Percentiles rank a stretch among this genome's conserved stretches.
Evolutionary conservation across 2,113 vertebrate species (phyloP).

Genomic region (Nothocercus nigrocapillus): DNA sequence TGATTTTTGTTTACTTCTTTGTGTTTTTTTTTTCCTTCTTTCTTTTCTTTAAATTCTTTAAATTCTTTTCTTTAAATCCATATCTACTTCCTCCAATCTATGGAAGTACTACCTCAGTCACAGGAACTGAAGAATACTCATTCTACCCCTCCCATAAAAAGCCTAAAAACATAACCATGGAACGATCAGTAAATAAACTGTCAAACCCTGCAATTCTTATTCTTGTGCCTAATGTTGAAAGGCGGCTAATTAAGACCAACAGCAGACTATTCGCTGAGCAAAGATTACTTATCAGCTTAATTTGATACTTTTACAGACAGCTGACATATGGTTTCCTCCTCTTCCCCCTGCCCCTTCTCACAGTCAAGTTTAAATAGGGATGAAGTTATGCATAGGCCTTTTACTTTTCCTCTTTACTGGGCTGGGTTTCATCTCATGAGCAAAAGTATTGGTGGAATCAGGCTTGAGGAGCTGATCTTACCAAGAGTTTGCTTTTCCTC

Average conservation of each 20-base stretch:
- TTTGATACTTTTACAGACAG: constrained; percentile 12
- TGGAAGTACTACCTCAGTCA: not conserved
- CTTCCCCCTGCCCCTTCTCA: not conserved
- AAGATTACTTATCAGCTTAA: constrained; percentile 25
- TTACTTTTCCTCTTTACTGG: not conserved
- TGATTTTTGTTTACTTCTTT: not conserved
- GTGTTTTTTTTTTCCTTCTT: not conserved
- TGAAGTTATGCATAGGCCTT: not conserved
- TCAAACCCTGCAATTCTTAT: not conserved
- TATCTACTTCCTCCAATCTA: not conserved
- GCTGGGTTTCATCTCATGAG: not conserved
- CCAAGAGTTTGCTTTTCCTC: not conserved
- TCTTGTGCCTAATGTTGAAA: not conserved
- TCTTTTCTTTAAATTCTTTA: not conserved
- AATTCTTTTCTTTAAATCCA: not conserved
- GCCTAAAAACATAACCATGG: not conserved
- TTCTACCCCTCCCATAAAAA: not conserved
- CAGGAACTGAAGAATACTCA: not conserved
- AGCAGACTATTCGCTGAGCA: not conserved
- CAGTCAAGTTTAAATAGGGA: not conserved
- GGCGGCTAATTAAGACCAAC: constrained; percentile 28
- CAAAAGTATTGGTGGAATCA: not conserved
- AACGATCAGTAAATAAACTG: not conserved
- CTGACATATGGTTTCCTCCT: constrained; percentile 17
- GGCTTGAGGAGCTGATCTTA: not conserved